Evolutionary conservation across 2,888 invertebrate genomes (phyloP).

Genomic region (Volucella inflata): DNA sequence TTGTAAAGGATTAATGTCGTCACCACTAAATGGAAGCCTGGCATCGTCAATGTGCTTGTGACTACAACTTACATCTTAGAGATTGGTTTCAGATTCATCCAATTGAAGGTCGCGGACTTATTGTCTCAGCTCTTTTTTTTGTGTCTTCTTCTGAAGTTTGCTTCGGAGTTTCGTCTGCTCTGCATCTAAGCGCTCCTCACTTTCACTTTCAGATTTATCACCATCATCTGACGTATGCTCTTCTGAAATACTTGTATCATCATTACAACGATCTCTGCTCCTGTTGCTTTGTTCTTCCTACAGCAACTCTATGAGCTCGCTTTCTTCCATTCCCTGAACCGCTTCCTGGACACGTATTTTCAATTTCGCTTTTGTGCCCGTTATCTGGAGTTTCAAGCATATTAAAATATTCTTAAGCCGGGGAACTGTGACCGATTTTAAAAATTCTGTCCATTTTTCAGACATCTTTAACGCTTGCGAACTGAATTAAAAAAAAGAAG

Average conservation of each 20-base stretch:
- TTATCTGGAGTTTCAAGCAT: no score
- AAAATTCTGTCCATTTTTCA: conserved; percentile 1
- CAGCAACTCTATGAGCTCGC: conserved; percentile 7
- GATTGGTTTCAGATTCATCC: conserved; percentile 6
- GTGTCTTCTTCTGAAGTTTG: background rate
- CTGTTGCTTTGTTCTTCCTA: background rate
- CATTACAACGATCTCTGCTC: conserved; percentile 9
- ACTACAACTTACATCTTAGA: conserved; percentile 2
- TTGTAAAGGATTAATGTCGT: background rate
- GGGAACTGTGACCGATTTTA: background rate
- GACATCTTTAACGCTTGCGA: background rate
- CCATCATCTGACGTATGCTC: background rate
- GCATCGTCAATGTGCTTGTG: conserved; percentile 9
- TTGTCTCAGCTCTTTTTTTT: background rate
- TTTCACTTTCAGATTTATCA: conserved; percentile 1
- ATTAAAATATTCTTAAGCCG: background rate
- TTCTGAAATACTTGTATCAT: background rate
- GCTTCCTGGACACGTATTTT: conserved; percentile 8
- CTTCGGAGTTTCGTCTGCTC: background rate
- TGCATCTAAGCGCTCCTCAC: background rate
- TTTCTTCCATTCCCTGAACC: background rate
- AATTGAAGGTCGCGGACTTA: conserved; percentile 5
- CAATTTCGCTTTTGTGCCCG: conserved; percentile 3
- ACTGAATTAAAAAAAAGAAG: no score
- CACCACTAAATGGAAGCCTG: conserved; percentile 2